Percentiles rank a stretch among this genome's conserved stretches.
Conservation (phyloP, 2,888 invertebrate genomes). For the Scaptomyza flava region DNA sequence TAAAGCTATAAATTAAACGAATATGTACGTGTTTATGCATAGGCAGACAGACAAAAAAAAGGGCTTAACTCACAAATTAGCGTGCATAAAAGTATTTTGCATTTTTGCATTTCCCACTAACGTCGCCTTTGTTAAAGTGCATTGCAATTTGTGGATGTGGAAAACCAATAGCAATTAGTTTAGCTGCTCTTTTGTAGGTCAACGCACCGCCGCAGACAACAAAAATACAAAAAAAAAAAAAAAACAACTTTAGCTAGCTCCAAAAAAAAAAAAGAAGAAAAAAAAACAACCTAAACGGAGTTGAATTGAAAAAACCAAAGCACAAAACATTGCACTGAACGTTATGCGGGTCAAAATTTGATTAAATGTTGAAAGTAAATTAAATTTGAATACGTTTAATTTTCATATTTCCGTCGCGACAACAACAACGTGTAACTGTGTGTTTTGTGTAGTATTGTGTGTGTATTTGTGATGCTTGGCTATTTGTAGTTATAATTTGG, state of each 20-base stretch:
- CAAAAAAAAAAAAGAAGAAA: conserved; percentile 22
- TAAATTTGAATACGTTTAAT: conserved; percentile 78
- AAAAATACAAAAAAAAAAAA: conserved; percentile 5
- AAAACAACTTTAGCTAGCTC: conserved; percentile 39
- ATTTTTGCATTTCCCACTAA: neutral
- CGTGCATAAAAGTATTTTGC: neutral
- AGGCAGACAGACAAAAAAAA: no score
- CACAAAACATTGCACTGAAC: conserved; percentile 53
- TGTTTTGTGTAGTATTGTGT: neutral
- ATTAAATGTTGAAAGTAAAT: conserved; percentile 73
- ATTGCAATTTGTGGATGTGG: conserved; percentile 1
- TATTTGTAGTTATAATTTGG: conserved; percentile 65
- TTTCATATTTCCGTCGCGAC: conserved; percentile 70
- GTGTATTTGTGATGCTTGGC: conserved; percentile 18
- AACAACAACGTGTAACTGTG: neutral
- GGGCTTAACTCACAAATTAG: neutral
- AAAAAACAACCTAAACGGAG: conserved; percentile 52
- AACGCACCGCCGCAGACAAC: conserved; percentile 39
- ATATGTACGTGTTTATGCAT: no score
- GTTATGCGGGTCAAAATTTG: conserved; percentile 66
- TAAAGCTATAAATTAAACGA: no score
- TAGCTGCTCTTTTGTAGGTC: conserved; percentile 51
- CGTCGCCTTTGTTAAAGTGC: neutral
- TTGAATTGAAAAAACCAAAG: conserved; percentile 57
- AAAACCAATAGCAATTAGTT: conserved; percentile 41